A percentile compares a stretch with the other conserved stretches of the same genome.
phyloP scores from a whole-genome alignment of 2,113 vertebrate genomes.

The Symphodus melops region DNA sequence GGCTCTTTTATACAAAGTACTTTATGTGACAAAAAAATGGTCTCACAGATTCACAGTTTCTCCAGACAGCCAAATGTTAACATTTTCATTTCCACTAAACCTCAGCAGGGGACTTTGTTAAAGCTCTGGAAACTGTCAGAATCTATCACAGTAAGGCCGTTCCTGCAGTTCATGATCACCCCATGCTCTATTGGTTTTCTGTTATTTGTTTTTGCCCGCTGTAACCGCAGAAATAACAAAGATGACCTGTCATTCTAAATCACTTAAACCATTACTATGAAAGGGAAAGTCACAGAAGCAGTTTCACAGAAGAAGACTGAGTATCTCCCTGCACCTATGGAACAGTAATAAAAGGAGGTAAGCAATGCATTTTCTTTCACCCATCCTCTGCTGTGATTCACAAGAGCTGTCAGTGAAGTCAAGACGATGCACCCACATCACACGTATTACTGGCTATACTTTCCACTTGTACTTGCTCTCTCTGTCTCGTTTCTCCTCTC shows the following conservation, averaged over 20 bases:
- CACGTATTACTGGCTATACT: neutral
- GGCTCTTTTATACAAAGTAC: slow-evolving; percentile 18
- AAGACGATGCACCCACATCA: slow-evolving; percentile 27
- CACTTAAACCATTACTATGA: slow-evolving; percentile 22
- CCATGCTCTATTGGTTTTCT: slow-evolving; percentile 23
- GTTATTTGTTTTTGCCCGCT: slow-evolving; percentile 24
- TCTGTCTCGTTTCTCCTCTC: slow-evolving; percentile 10
- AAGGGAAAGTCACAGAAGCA: slow-evolving; percentile 24
- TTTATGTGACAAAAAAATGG: slow-evolving; percentile 18
- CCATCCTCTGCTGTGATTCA: slow-evolving; percentile 33
- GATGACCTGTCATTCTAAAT: slow-evolving; percentile 8
- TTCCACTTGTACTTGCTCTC: slow-evolving; percentile 18
- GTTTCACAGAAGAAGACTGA: slow-evolving; percentile 3
- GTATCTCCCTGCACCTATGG: slow-evolving; percentile 6
- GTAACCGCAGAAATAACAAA: slow-evolving; percentile 19
- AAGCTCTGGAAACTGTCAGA: slow-evolving; percentile 8
- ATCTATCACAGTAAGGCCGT: slow-evolving; percentile 9
- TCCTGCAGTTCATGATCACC: neutral
- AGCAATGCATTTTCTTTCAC: slow-evolving; percentile 23
- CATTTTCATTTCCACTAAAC: slow-evolving; percentile 38
- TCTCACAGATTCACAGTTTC: slow-evolving; percentile 20
- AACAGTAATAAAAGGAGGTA: slow-evolving; percentile 6
- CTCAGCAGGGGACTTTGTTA: slow-evolving; percentile 19
- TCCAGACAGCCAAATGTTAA: slow-evolving; percentile 28
- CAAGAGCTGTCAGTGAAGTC: slow-evolving; percentile 17